These are phyloP conservation scores for Spheniscus humboldti DNA, from an alignment of 2,797 vertebrate genomes.

Conservation along the genomic window DNA sequence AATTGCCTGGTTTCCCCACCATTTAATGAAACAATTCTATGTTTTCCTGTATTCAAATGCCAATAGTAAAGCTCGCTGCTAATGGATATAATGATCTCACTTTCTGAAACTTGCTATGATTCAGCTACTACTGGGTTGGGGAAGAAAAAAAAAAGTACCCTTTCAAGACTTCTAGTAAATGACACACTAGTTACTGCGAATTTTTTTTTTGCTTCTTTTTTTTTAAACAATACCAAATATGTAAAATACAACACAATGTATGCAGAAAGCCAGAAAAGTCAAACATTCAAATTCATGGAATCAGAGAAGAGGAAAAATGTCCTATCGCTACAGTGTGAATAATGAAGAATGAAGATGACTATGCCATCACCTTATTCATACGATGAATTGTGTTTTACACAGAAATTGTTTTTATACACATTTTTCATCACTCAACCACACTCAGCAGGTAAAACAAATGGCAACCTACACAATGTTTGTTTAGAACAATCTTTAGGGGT, in stretches of 20 bases:
- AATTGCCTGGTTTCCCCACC: not conserved
- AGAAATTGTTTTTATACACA: not conserved
- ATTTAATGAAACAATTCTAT: not conserved
- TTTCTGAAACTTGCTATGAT: not conserved
- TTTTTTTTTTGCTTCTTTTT: not conserved
- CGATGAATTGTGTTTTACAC: not conserved
- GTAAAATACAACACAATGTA: not conserved
- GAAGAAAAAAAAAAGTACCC: not conserved
- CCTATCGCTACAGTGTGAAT: fast-evolving
- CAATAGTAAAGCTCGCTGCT: not conserved
- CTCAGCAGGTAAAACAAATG: not conserved
- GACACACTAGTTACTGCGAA: not conserved
- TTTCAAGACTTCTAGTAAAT: not conserved
- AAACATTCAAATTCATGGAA: not conserved
- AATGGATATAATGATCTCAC: not conserved
- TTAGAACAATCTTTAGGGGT: not conserved
- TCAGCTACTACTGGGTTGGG: not conserved
- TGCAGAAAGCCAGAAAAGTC: not conserved
- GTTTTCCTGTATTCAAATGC: not conserved
- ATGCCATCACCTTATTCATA: not conserved
- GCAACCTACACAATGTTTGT: not conserved
- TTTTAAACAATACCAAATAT: not conserved
- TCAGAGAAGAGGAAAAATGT: not conserved
- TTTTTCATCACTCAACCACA: not conserved
- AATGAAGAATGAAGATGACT: not conserved